Percentiles rank a stretch among this genome's conserved stretches.
These are phyloP conservation scores for Meriones unguiculatus DNA, from an alignment of 2,113 vertebrate species.

Conservation along the genomic window DNA sequence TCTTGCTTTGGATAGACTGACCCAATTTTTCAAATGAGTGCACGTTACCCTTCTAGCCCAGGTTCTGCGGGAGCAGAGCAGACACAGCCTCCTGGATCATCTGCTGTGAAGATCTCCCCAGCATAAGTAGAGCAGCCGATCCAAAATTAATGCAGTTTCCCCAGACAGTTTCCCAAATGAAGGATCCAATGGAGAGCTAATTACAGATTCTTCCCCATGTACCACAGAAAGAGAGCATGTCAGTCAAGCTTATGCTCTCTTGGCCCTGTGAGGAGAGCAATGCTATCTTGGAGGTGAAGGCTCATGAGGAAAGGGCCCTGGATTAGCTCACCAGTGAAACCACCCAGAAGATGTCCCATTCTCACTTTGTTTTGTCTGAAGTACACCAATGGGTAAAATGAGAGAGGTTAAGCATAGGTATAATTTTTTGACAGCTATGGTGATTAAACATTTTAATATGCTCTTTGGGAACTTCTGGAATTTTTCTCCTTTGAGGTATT, in stretches of 20 bases:
- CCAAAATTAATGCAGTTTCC: conserved; percentile 68
- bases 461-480: conserved; percentile 58
- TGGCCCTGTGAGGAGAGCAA: conserved; percentile 16
- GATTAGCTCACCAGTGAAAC: neutral
- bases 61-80: neutral
- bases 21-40: conserved; percentile 3
- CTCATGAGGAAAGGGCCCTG: neutral
- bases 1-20: neutral
- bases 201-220: conserved; percentile 39
- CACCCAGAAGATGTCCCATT: neutral
- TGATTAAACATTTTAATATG: conserved; percentile 70
- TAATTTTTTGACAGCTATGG: conserved; percentile 56
- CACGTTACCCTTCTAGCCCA: conserved; percentile 23
- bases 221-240: conserved; percentile 22
- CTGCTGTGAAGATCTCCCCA: conserved; percentile 19
- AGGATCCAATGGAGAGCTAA: conserved; percentile 60
- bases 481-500: conserved; percentile 71
- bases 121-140: conserved; percentile 59
- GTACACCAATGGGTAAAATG: conserved; percentile 18
- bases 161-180: conserved; percentile 54
- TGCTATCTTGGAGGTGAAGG: neutral
- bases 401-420: conserved; percentile 52
- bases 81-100: neutral
- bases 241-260: neutral
- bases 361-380: conserved; percentile 9